Base-by-base conservation (phyloP, 1,140 invertebrate genomes). In the Triops longicaudatus region DNA sequence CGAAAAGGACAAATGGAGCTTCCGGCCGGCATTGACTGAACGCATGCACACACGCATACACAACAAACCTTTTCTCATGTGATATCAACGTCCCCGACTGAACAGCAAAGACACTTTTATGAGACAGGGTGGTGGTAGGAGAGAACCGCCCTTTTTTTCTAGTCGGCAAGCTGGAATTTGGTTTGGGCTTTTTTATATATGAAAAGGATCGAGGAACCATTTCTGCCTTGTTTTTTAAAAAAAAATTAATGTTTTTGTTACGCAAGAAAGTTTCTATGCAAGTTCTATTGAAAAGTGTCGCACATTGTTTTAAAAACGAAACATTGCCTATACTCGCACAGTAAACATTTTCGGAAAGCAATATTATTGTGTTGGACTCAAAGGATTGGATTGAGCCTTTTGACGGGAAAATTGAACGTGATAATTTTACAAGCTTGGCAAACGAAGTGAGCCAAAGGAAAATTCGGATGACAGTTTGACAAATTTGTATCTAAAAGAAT, bases 221-320 rank as follows among this genome's bases (percentile, higher is more conserved):
- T 63, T 63, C 50, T 63, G 50, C 50, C 50, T 63, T 63, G 50
- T 63, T 63, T 22, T 63, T 63, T 63, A 14, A n/a, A n/a, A 1
- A 1, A 37, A 4, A 2, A 7, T 37, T 6, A 63, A 63, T 63
- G 50, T 63, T 63, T 63, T 63, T n/a, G 22, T 63, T 63, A 22
- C 50, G 50, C 50, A 63, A n/a, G n/a, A n/a, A 63, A 63, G n/a
- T 22, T 37, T 63, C 50, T 63, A 63, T 63, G 50, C 50, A 63
- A 63, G 11, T 63, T 63, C 22, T 63, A 22, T 63, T 63, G n/a
- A 63, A 22, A 12, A 6, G 17, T 11, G 22, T 7, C 50, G 50
- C 50, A 63, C 50, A 63, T 63, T 63, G 10, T 63, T 63, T 63
- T 22, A 12, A 63, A 4, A 1, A 63, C 6, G 50, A 63, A 63